Evolutionary conservation across 2,797 vertebrate genomes (phyloP).

Genomic region (Amphiprion clarkii): DNA sequence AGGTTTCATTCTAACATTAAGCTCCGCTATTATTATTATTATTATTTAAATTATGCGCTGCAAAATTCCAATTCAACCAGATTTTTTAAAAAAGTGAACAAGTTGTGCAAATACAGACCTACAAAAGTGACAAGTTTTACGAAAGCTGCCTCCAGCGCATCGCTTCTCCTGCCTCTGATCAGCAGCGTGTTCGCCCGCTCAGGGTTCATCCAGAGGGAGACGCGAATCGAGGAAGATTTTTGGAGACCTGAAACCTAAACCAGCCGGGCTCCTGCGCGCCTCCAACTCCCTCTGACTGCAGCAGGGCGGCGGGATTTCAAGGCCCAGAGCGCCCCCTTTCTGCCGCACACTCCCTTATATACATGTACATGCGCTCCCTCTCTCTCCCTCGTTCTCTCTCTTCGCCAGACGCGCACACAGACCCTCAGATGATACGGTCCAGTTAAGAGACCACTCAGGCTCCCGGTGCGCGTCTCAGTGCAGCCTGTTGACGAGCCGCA

Average conservation of each 20-base stretch:
- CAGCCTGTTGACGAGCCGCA: conserved; percentile 37
- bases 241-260: conserved; percentile 61
- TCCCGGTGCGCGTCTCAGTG: conserved; percentile 13
- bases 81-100: neutral
- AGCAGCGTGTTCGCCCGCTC: conserved; percentile 52
- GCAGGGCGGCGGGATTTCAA: conserved; percentile 76
- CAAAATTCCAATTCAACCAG: conserved; percentile 3
- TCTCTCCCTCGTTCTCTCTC: conserved; percentile 4
- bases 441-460: conserved; percentile 34
- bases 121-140: conserved; percentile 66
- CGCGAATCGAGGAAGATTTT: conserved; percentile 23
- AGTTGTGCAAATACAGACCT: conserved; percentile 68
- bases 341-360: conserved; percentile 55
- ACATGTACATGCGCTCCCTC: neutral
- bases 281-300: conserved; percentile 68
- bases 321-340: conserved; percentile 87
- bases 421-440: conserved; percentile 22
- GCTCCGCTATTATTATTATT: conserved; percentile 13
- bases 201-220: conserved; percentile 73
- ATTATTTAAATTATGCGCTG: conserved; percentile 4
- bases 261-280: conserved; percentile 58
- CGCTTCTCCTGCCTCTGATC: conserved; percentile 64
- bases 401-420: conserved; percentile 14
- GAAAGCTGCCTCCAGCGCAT: conserved; percentile 56
- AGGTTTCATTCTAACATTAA: conserved; percentile 70